Base-by-base conservation (phyloP, 2,888 invertebrate species). In the Aporophyla lueneburgensis region DNA sequence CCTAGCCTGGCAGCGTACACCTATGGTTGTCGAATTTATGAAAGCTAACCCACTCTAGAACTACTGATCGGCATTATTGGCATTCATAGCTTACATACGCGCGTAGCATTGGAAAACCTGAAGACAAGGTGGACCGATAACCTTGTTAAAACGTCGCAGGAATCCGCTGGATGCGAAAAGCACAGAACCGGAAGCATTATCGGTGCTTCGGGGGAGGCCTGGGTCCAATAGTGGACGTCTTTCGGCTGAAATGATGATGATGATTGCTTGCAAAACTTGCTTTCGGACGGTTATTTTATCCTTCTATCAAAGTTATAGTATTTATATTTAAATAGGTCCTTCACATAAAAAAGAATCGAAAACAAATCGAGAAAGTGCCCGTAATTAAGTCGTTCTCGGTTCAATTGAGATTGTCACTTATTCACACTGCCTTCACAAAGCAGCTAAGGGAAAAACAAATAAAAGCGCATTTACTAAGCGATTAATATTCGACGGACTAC, bases 381-480 rank as follows among this genome's bases (percentile, higher is more conserved):
- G 61, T 87, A 80, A 85, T 77, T 81, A 85, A 79, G 74, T 70
- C 40, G 80, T 86, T 76, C 65, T 82, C 54, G 73, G 73, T 83
- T 85, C 80, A 81, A 74, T 84, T 76, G 85, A 86, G 87, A 87
- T 86, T 87, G 89, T 89, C 89, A 87, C 83, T 89, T 88, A 85
- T 84, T 85, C 88, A 78, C 85, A 84, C 81, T 68, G 84, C 87
- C 89, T 86, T 85, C 85, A 89, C 80, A 84, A 86, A 87, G 90
- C 65, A 88, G 90, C 89, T 89, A 88, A 91, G 89, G 92, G 92
- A 92, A 94, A 93, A 93, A 93, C 94, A 95, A 96, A 95, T 94
- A 95, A 95, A 95, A 95, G 95, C 94, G 94, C 95, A 95, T 96
- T 96, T 95, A 94, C 95, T 92, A 88, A 93, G 92, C 95, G 94